These are phyloP conservation scores for Steinernema carpocapsae DNA, from an alignment of 2,888 invertebrate species.

Conservation along the genomic window DNA sequence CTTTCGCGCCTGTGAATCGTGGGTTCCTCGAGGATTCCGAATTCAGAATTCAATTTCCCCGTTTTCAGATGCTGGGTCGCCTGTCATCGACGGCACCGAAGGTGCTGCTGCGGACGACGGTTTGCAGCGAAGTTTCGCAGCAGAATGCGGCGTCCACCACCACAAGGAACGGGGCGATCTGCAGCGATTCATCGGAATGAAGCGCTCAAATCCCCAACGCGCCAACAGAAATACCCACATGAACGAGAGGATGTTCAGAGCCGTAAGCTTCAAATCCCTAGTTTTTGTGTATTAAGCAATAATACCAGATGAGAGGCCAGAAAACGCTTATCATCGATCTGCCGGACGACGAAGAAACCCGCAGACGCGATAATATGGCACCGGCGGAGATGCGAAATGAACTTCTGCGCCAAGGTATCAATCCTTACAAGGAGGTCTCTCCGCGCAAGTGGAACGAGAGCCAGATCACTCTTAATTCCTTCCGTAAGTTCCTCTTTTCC, in stretches of 20 bases:
- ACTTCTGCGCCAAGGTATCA: constrained; percentile 56
- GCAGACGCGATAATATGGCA: constrained; percentile 49
- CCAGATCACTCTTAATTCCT: constrained; percentile 61
- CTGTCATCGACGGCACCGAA: neutral
- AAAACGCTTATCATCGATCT: constrained; percentile 63
- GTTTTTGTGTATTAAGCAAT: neutral
- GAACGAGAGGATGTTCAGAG: constrained; percentile 63
- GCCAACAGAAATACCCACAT: constrained; percentile 67
- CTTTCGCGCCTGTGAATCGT: too few species aligned
- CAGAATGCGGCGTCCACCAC: constrained; percentile 57
- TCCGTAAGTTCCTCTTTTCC: constrained; percentile 50
- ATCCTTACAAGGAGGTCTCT: constrained; percentile 61
- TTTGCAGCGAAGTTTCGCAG: neutral
- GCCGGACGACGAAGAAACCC: constrained; percentile 58
- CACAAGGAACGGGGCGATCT: constrained; percentile 61
- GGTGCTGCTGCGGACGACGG: neutral
- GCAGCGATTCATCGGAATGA: constrained; percentile 55
- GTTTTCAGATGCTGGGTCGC: constrained; percentile 22
- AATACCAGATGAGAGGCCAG: constrained; percentile 60
- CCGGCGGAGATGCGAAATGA: constrained; percentile 57
- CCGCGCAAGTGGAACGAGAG: constrained; percentile 63
- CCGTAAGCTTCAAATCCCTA: constrained; percentile 45
- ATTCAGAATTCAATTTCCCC: neutral
- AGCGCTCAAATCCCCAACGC: constrained; percentile 57
- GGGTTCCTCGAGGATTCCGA: neutral